Base-by-base conservation (phyloP, 2,888 invertebrate genomes). In the Lasioglossum oenotherae region DNA sequence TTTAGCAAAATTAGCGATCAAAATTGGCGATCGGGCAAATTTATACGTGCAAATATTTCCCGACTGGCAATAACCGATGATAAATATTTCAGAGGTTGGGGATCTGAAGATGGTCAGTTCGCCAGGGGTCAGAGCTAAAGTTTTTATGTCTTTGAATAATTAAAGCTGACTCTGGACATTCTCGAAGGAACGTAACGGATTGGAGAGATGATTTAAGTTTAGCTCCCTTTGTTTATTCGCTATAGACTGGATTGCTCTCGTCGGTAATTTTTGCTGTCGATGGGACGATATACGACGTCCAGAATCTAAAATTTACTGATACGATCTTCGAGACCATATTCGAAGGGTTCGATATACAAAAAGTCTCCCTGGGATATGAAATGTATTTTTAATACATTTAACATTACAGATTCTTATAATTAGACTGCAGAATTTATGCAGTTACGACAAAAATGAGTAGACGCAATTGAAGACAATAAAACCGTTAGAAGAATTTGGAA, bases 1-100 rank as follows among this genome's bases (percentile, higher is more conserved):
- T 44, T 57, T 10, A 57, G n/a, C n/a, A 2, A 57, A 57, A 57
- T n/a, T 57, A 57, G 12, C 4, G n/a, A n/a, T n/a, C n/a, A n/a
- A n/a, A 31, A 75, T 64, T 44, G 76, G 64, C 44, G 44, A 76
- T 38, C 44, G 41, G 31, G 12, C 3, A 23, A 69, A 69, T 67
- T 67, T 35, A 38, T 69, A 69, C 35, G 10, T 23, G 38, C 35
- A 23, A 69, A 69, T 38, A 69, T 23, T 31, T 64, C 8, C 64
- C 27, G 31, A 16, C 8, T 2, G 64, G 31, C 31, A 19, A 64
- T 57, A 57, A 57, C 57, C n/a, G 57, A 31, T 19, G 64, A 31
- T 19, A 64, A 31, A 64, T 64, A 16, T 64, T 31, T 31, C 64
- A 3, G 27, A 31, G n/a, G 0, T 27, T 60, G 14, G 27, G 14